Evolutionary conservation across 2,113 vertebrate species (phyloP).

Genomic region (Semnornis frantzii): DNA sequence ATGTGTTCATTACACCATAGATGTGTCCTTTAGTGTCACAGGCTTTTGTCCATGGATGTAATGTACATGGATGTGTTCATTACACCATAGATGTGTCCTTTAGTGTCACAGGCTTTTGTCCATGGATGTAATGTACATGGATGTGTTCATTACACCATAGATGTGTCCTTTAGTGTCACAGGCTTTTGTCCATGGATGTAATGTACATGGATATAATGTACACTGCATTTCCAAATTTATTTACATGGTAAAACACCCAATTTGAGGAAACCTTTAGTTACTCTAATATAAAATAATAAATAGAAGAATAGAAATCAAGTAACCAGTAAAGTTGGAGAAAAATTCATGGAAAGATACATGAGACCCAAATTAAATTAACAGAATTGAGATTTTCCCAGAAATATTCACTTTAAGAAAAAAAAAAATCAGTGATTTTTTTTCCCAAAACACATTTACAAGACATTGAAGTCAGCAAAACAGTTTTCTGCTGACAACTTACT

Average conservation of each 20-base stretch:
- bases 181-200: neutral
- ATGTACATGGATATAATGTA: neutral
- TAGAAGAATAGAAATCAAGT: neutral
- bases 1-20: too few relatives aligned
- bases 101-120: rapidly evolving
- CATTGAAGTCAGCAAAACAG: neutral
- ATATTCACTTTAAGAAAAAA: neutral
- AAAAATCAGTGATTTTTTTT: neutral
- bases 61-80: too few relatives aligned
- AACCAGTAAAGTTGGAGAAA: neutral
- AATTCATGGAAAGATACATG: neutral
- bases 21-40: rapidly evolving
- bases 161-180: rapidly evolving
- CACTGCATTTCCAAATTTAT: neutral
- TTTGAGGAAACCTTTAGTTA: neutral
- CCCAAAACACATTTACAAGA: neutral
- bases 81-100: neutral
- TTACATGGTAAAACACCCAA: neutral
- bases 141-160: too few relatives aligned
- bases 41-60: neutral
- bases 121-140: neutral
- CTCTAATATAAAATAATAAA: neutral
- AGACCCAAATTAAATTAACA: neutral
- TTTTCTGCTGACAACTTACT: neutral
- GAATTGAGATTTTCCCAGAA: neutral